These are phyloP conservation scores for Orius laevigatus DNA, from an alignment of 1,140 invertebrate species.

Conservation along the genomic window DNA sequence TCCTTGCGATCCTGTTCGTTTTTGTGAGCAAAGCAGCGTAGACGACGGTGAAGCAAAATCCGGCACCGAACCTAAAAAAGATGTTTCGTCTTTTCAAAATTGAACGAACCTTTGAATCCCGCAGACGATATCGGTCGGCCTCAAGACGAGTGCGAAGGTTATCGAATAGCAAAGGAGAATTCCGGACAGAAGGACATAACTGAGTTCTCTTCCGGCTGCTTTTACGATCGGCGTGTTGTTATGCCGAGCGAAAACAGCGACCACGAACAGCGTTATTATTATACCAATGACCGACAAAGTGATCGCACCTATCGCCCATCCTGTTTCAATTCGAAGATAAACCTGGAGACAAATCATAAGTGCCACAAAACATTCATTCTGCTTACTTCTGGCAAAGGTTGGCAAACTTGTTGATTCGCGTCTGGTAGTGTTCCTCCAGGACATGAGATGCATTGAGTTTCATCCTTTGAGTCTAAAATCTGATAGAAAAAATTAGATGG, in stretches of 20 bases:
- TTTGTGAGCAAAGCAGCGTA: constrained; percentile 83
- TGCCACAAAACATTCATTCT: constrained; percentile 2
- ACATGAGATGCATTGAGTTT: constrained; percentile 69
- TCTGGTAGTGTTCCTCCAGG: constrained; percentile 63
- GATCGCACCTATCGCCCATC: constrained; percentile 83
- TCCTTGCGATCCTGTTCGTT: constrained; percentile 78
- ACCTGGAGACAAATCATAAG: constrained; percentile 21
- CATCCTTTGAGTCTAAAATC: constrained; percentile 58
- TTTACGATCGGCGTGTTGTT: constrained; percentile 77
- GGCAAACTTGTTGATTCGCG: constrained; percentile 51
- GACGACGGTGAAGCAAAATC: constrained; percentile 81
- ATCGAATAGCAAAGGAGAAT: constrained; percentile 79
- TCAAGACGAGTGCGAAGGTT: constrained; percentile 65
- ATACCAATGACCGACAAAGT: constrained; percentile 60
- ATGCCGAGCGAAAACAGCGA: constrained; percentile 48
- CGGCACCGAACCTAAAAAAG: constrained; percentile 53
- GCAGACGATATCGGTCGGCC: constrained; percentile 57
- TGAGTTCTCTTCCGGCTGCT: constrained; percentile 75
- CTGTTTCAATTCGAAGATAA: constrained; percentile 60
- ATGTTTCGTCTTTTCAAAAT: constrained; percentile 24
- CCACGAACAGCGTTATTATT: constrained; percentile 50
- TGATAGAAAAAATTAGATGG: constrained; percentile 23
- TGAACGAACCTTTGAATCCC: constrained; percentile 48
- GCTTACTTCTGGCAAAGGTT: constrained; percentile 52
- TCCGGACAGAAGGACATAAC: constrained; percentile 68